These are phyloP conservation scores for Vulpes lagopus DNA, from an alignment of 2,113 vertebrate genomes.

Conservation along the genomic window DNA sequence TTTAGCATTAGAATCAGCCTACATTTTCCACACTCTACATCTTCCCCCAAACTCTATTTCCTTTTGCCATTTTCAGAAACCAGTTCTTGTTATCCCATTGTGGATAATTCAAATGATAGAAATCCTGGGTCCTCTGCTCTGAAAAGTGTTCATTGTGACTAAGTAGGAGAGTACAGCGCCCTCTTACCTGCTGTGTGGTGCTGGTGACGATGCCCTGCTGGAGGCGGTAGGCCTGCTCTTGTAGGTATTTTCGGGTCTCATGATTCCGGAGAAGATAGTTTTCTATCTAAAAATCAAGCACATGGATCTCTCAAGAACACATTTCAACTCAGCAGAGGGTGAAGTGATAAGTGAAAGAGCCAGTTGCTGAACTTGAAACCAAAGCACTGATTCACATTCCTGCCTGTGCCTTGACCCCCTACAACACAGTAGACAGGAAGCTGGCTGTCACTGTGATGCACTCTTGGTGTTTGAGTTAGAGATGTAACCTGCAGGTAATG, in stretches of 20 bases:
- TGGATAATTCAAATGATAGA: neutral
- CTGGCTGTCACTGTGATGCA: fast-evolving
- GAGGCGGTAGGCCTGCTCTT: conserved; percentile 97
- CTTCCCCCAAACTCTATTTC: neutral
- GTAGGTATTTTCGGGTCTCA: conserved; percentile 96
- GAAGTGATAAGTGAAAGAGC: neutral
- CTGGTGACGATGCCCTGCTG: conserved; percentile 98
- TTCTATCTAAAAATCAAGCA: conserved; percentile 92
- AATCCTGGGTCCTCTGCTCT: neutral
- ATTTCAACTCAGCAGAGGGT: neutral
- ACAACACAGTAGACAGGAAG: fast-evolving
- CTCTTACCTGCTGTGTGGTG: conserved; percentile 95
- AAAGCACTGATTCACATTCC: neutral
- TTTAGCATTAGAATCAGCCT: neutral
- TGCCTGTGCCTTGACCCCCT: neutral
- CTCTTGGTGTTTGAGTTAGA: neutral
- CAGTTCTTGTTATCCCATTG: fast-evolving
- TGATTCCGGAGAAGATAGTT: conserved; percentile 98
- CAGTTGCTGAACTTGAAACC: neutral
- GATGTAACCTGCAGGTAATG: neutral
- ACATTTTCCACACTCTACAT: neutral
- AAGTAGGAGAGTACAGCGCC: fast-evolving
- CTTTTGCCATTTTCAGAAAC: neutral
- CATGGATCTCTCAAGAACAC: conserved; percentile 43
- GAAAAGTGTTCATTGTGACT: fast-evolving